A percentile compares a stretch with the other conserved stretches of the same genome.
These are phyloP conservation scores for Melanotaenia boesemani DNA, from an alignment of 2,797 vertebrate genomes.

Conservation along the genomic window DNA sequence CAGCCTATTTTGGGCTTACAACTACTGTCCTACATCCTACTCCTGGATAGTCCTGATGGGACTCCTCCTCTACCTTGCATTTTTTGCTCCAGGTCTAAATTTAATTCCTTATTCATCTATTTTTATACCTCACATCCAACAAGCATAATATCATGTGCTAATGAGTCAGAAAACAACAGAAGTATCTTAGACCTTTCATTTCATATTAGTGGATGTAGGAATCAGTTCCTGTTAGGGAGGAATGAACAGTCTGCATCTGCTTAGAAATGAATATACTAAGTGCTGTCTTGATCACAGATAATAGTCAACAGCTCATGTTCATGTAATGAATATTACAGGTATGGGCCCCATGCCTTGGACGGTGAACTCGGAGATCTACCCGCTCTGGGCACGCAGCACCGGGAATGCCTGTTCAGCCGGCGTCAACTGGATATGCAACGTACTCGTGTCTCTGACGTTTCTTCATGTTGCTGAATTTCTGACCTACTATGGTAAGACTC, in stretches of 20 bases:
- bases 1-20: constrained; percentile 92
- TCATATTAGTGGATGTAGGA: background rate
- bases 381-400: constrained; percentile 96
- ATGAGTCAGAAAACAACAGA: background rate
- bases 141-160: background rate
- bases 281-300: too few species aligned
- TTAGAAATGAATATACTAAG: background rate
- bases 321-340: constrained; percentile 75
- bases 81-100: constrained; percentile 93
- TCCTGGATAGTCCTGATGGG: constrained; percentile 93
- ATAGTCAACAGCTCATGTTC: background rate
- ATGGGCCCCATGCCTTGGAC: constrained; percentile 99
- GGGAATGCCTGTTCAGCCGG: constrained; percentile 96
- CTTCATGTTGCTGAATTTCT: constrained; percentile 92
- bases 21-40: constrained; percentile 95
- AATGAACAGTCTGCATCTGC: background rate
- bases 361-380: constrained; percentile 97
- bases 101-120: background rate
- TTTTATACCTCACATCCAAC: background rate
- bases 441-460: constrained; percentile 94
- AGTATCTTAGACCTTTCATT: background rate
- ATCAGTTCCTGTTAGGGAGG: background rate
- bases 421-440: constrained; percentile 97
- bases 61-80: constrained; percentile 93
- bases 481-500: constrained; percentile 91